Percentiles rank a stretch among this genome's conserved stretches.
Evolutionary conservation across 2,113 vertebrate species (phyloP).

Genomic region (Tyrannus savana): DNA sequence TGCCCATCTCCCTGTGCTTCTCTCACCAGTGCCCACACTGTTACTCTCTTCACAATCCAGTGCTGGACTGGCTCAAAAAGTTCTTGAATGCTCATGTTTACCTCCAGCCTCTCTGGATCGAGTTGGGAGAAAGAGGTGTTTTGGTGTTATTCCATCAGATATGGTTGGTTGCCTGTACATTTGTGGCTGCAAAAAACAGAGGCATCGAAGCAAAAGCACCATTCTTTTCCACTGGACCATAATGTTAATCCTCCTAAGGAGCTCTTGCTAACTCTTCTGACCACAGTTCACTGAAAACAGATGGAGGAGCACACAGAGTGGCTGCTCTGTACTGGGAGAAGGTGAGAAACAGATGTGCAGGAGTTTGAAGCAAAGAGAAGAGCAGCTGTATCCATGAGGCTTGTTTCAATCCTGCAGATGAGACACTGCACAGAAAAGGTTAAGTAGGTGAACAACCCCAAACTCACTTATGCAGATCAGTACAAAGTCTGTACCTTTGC

Average conservation of each 20-base stretch:
- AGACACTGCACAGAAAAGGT: neutral
- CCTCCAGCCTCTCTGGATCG: neutral
- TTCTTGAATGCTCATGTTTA: neutral
- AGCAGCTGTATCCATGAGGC: neutral
- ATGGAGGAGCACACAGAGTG: neutral
- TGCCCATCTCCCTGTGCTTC: neutral
- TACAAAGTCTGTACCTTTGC: neutral
- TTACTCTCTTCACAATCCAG: neutral
- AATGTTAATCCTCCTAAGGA: neutral
- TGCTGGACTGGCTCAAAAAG: neutral
- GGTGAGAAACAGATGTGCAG: neutral
- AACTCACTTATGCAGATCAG: neutral
- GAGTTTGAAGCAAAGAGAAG: neutral
- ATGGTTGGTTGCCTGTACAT: neutral
- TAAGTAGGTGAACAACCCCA: neutral
- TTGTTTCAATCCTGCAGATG: neutral
- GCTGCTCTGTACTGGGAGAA: neutral
- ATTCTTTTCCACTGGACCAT: neutral
- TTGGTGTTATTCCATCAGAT: neutral
- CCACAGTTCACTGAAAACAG: neutral
- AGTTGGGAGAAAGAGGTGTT: neutral
- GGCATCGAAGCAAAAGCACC: rapidly evolving
- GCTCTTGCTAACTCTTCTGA: neutral
- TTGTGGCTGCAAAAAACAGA: neutral
- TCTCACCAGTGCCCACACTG: neutral